A percentile compares a stretch with the other conserved stretches of the same genome.
phyloP scores from a whole-genome alignment of 2,888 invertebrate genomes.

The Napeogenes sylphis region DNA sequence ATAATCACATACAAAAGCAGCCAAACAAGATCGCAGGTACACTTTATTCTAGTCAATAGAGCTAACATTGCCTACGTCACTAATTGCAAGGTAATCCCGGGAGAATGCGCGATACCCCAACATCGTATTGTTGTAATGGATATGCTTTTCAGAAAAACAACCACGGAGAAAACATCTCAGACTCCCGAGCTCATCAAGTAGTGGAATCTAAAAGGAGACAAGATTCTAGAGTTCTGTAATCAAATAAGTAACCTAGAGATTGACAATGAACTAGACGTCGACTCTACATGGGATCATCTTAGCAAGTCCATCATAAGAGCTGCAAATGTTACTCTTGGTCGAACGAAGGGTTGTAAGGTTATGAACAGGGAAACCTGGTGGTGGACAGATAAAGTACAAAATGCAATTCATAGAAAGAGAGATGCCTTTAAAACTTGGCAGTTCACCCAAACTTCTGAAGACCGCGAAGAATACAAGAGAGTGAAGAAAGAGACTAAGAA shows the following conservation, averaged over 20 bases:
- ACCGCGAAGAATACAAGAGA: too few species aligned
- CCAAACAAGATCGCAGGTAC: constrained; percentile 1
- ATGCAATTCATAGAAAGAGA: neutral
- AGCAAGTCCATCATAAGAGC: constrained; percentile 2
- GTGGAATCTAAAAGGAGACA: constrained; percentile 5
- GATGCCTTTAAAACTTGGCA: too few species aligned
- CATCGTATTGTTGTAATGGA: constrained; percentile 15
- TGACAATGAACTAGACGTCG: constrained; percentile 5
- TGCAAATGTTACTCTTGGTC: constrained; percentile 6
- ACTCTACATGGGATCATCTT: constrained; percentile 1
- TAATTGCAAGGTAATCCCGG: constrained; percentile 12
- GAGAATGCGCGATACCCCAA: constrained; percentile 7
- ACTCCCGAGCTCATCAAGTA: constrained; percentile 10
- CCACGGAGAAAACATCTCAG: constrained; percentile 2
- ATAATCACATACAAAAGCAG: constrained; percentile 8
- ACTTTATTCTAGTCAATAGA: constrained; percentile 4
- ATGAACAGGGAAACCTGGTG: too few species aligned
- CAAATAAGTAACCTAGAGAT: neutral
- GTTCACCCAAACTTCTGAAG: too few species aligned
- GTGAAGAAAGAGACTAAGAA: too few species aligned
- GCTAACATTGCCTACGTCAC: constrained; percentile 3
- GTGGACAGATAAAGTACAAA: constrained; percentile 2
- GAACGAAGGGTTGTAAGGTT: constrained; percentile 1
- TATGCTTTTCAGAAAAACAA: neutral
- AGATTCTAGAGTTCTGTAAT: neutral